Conservation (phyloP, 2,113 vertebrate genomes). For the Phyllostomus discolor region DNA sequence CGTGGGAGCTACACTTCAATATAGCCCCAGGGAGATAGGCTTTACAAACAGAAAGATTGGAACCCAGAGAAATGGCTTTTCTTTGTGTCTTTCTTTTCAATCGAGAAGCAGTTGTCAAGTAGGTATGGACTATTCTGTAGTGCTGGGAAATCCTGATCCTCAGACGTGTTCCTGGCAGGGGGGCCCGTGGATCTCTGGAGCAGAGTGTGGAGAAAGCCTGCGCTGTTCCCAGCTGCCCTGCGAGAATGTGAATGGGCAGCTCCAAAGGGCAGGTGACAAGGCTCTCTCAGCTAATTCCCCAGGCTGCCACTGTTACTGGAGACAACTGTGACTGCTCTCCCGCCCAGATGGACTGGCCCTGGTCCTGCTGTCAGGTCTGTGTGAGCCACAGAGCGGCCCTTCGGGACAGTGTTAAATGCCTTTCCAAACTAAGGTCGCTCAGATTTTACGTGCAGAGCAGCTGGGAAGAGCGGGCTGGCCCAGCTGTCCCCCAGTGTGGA, state of each 20-base stretch:
- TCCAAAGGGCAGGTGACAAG: neutral
- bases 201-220: neutral
- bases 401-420: neutral
- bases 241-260: neutral
- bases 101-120: neutral
- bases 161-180: neutral
- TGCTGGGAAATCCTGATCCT: neutral
- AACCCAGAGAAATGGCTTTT: neutral
- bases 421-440: slow-evolving; percentile 44
- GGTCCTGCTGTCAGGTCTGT: neutral
- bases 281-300: neutral
- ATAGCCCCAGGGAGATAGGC: neutral
- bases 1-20: neutral
- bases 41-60: neutral
- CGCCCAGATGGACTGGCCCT: neutral
- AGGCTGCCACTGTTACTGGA: neutral
- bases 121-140: neutral
- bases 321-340: neutral
- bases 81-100: neutral
- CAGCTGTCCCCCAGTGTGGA: neutral
- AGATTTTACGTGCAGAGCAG: neutral
- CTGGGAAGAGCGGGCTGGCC: neutral
- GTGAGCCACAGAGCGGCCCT: neutral
- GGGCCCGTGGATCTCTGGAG: neutral
- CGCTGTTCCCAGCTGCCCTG: slow-evolving; percentile 13